Conservation (phyloP, 2,888 invertebrate species). For the Thereva unica region DNA sequence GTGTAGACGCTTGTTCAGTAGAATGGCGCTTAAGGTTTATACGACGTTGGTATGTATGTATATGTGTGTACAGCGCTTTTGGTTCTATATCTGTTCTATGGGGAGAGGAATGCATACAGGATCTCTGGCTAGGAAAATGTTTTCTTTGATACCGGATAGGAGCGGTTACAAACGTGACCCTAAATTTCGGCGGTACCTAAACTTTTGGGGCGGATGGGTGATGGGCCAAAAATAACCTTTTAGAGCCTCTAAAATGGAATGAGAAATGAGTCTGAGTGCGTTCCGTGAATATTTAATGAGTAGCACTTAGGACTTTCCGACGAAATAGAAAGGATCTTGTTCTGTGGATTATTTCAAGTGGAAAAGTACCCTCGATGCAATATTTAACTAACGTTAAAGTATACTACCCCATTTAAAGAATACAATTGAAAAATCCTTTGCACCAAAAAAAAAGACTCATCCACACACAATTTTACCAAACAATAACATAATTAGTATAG, state of each 20-base stretch:
- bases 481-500: constrained; percentile 28
- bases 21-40: too few relatives aligned
- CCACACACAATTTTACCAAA: constrained; percentile 9
- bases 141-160: constrained; percentile 27
- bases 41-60: neutral
- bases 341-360: too few relatives aligned
- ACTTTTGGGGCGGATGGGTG: neutral
- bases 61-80: neutral
- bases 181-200: neutral
- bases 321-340: too few relatives aligned
- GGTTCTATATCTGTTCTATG: constrained; percentile 24
- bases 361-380: too few relatives aligned
- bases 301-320: too few relatives aligned
- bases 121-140: constrained; percentile 20
- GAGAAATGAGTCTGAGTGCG: neutral
- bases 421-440: neutral
- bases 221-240: neutral
- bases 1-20: neutral
- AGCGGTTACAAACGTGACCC: constrained; percentile 26
- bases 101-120: constrained; percentile 23
- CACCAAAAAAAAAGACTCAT: neutral
- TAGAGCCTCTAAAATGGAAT: neutral
- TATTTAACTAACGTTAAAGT: too few relatives aligned
- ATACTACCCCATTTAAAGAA: too few relatives aligned
- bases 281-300: neutral